phyloP scores from a whole-genome alignment of 1,140 invertebrate species.

The Hypothenemus hampei region DNA sequence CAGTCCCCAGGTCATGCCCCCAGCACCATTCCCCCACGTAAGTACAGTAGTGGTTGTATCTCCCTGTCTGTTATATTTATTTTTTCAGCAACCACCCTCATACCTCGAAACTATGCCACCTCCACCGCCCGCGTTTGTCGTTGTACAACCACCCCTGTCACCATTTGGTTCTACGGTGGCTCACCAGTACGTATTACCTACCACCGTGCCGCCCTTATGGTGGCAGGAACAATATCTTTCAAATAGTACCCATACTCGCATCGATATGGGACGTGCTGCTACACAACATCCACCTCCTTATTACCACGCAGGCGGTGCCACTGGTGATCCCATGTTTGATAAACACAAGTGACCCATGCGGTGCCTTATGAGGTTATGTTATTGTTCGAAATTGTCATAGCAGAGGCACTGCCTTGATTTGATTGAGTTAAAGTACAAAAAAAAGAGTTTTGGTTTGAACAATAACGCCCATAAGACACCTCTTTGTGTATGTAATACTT shows the following conservation, averaged over 20 bases:
- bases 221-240: constrained; percentile 36
- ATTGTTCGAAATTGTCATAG: constrained; percentile 31
- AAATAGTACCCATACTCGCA: constrained; percentile 30
- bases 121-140: constrained; percentile 36
- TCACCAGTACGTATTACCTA: constrained; percentile 34
- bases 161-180: constrained; percentile 29
- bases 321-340: constrained; percentile 31
- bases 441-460: neutral
- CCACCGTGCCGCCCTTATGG: constrained; percentile 32
- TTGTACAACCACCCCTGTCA: constrained; percentile 38
- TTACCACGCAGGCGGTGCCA: constrained; percentile 1
- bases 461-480: constrained; percentile 5
- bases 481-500: neutral
- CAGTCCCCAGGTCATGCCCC: constrained; percentile 26
- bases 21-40: constrained; percentile 26
- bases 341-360: constrained; percentile 40
- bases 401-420: neutral
- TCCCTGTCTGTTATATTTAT: neutral
- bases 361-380: constrained; percentile 30
- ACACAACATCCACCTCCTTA: constrained; percentile 19
- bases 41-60: constrained; percentile 6
- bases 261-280: constrained; percentile 32
- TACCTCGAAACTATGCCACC: constrained; percentile 31
- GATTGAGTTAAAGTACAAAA: neutral
- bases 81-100: constrained; percentile 7